Evolutionary conservation across 2,113 vertebrate genomes (phyloP).

Genomic region (Gadus chalcogrammus): DNA sequence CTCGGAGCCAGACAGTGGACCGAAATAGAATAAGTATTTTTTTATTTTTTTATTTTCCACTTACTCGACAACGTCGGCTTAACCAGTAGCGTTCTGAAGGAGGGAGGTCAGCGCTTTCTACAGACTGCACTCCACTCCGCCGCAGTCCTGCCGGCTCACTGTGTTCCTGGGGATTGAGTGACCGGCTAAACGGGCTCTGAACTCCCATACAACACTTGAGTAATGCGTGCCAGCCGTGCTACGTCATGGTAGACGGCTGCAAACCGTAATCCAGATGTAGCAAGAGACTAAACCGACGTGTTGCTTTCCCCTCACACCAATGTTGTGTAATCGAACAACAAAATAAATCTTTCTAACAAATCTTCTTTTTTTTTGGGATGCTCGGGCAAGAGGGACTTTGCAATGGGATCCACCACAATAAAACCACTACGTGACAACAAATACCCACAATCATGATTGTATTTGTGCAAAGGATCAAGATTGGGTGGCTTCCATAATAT

Average conservation of each 20-base stretch:
- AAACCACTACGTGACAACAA: not conserved
- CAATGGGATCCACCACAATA: no score
- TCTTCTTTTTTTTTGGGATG: no score
- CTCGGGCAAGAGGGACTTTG: no score
- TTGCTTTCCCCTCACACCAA: not conserved
- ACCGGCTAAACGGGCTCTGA: not conserved
- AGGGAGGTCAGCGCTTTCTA: constrained; percentile 13
- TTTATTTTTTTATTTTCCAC: not conserved
- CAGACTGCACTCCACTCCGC: not conserved
- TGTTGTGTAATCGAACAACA: not conserved
- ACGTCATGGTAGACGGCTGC: not conserved
- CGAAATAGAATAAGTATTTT: not conserved
- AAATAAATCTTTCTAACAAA: not conserved
- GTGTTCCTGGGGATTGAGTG: not conserved
- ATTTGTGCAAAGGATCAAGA: constrained; percentile 1
- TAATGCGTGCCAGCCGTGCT: not conserved
- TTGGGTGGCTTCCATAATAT: no score
- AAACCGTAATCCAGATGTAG: no score
- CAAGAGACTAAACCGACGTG: no score
- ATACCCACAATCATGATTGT: no score
- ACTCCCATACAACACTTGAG: not conserved
- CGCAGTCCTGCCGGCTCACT: not conserved
- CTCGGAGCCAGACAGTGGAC: not conserved
- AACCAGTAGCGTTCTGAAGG: constrained; percentile 7
- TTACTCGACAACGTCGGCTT: not conserved